Base-by-base conservation (phyloP, 2,113 vertebrate species). In the Oreochromis aureus region DNA sequence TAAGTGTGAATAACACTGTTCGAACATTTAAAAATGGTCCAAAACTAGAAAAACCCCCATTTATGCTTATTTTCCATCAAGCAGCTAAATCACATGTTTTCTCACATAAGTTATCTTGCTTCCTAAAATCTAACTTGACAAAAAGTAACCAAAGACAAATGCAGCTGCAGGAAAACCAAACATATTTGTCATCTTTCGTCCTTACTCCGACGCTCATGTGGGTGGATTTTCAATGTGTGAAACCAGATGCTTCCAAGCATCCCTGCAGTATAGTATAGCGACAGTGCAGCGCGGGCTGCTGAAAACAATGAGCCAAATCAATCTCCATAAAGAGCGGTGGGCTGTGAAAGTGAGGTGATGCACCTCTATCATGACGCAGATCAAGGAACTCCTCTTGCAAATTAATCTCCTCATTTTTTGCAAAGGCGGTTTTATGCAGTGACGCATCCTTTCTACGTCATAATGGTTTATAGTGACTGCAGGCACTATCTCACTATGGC, bases 361-460 rank as follows among this genome's bases (percentile, higher is more conserved):
- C 4, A 15, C 80, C 59, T 19, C n/a, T 54, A 27, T 71, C 12
- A 8, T 89, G 92, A 92, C 51, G 88, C 84, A 87, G 55, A 73
- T 73, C 3, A 8, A 30, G 66, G 83, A 86, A 82, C 87, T 46
- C 22, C 10, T 81, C 89, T 61, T 86, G 83, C 32, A 93, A 92
- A 91, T 83, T 5, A 71, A 82, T 41, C 82, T 63, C 89, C 87
- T 89, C 56, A 79, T 89, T 63, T 34, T 73, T 82, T 22, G 5
- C 53, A 4, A 8, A 55, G 10, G 30, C 6, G 11, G n/a, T 55
- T 81, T 7, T 85, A 61, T 53, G 53, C 80, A 53, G 15, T 94
- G 94, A 95, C 83, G 44, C 91, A 88, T 84, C 36, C 19, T 84
- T 83, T 92, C 61, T 87, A 92, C 87, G 87, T 92, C 93, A 93